Conservation (phyloP, 2,797 vertebrate genomes). For the Enteromius trimaculatus region DNA sequence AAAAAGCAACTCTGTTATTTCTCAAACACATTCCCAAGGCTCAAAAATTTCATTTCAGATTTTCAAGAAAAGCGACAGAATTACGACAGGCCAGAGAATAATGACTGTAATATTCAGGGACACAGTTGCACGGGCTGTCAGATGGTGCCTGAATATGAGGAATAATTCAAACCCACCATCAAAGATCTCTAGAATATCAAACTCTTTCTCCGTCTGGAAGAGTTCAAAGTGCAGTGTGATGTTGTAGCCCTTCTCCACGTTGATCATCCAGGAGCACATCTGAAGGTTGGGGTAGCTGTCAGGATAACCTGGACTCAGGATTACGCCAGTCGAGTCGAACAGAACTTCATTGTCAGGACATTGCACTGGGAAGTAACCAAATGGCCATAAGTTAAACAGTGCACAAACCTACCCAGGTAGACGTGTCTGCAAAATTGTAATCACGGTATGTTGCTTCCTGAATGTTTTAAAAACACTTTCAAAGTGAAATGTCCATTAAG, state of each 20-base stretch:
- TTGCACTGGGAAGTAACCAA: slow-evolving; percentile 78
- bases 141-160: slow-evolving; percentile 28
- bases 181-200: slow-evolving; percentile 98
- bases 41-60: neutral
- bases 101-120: slow-evolving; percentile 38
- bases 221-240: slow-evolving; percentile 94
- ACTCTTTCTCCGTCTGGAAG: slow-evolving; percentile 98
- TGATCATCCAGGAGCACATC: slow-evolving; percentile 97
- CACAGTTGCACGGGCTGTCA: slow-evolving; percentile 15
- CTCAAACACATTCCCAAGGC: slow-evolving; percentile 16
- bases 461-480: neutral
- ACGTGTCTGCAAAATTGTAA: neutral
- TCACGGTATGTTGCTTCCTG: neutral
- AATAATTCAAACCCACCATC: slow-evolving; percentile 82
- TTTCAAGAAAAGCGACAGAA: neutral
- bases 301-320: slow-evolving; percentile 93
- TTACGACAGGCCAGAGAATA: slow-evolving; percentile 34
- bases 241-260: slow-evolving; percentile 97
- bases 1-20: slow-evolving; percentile 3
- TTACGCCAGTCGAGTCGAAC: slow-evolving; percentile 96
- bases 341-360: slow-evolving; percentile 95
- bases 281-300: slow-evolving; percentile 96
- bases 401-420: neutral
- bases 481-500: neutral
- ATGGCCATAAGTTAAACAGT: neutral